phyloP scores from a whole-genome alignment of 2,113 vertebrate genomes.

The Tenrec ecaudatus region DNA sequence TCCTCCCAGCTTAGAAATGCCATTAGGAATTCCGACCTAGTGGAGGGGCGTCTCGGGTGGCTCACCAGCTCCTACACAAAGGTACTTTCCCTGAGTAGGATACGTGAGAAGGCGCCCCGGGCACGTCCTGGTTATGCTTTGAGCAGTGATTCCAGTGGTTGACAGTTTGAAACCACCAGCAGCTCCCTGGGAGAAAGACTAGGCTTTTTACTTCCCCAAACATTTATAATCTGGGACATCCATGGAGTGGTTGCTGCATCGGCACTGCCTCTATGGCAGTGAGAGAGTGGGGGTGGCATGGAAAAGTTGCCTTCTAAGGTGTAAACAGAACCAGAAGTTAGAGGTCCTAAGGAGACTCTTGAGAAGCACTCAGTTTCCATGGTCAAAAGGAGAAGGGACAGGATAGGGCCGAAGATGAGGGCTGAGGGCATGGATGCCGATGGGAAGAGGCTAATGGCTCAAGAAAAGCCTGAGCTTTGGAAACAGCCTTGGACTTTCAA shows the following conservation, averaged over 20 bases:
- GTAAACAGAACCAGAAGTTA: background rate
- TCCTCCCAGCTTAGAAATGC: background rate
- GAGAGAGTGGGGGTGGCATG: background rate
- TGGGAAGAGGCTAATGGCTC: background rate
- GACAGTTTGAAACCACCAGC: too few relatives aligned
- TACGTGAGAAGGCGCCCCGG: too few relatives aligned
- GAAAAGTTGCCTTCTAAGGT: background rate
- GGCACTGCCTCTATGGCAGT: too few relatives aligned
- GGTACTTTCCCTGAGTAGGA: too few relatives aligned
- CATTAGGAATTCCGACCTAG: background rate
- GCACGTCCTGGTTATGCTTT: too few relatives aligned
- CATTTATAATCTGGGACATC: too few relatives aligned
- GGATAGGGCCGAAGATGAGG: background rate
- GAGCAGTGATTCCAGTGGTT: too few relatives aligned
- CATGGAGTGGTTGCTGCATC: too few relatives aligned
- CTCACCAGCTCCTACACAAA: background rate
- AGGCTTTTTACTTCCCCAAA: too few relatives aligned
- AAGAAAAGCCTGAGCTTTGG: background rate
- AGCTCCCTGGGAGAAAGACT: too few relatives aligned
- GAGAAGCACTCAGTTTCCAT: background rate
- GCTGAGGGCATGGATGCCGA: background rate
- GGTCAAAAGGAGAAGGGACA: background rate
- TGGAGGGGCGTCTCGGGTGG: background rate
- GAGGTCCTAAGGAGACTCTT: background rate
- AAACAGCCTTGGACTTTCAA: background rate